Evolutionary conservation across 1,140 invertebrate genomes (phyloP).

Genomic region (Reticulitermes speratus): DNA sequence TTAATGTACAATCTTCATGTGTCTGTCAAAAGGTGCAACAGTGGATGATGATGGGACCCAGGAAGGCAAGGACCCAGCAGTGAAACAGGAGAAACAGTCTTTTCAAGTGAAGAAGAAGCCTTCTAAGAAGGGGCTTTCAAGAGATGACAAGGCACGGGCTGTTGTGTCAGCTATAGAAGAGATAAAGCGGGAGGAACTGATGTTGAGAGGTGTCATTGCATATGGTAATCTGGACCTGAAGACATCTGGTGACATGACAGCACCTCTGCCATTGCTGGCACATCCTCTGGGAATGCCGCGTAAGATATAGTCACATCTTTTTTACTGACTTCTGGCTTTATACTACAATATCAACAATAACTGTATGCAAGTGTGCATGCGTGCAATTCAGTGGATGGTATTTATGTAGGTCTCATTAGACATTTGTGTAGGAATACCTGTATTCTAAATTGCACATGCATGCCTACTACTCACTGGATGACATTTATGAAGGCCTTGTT

Average conservation of each 20-base stretch:
- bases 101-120: slow-evolving; percentile 9
- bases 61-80: not conserved
- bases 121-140: slow-evolving; percentile 17
- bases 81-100: not conserved
- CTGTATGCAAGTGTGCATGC: too few relatives aligned
- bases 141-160: slow-evolving; percentile 33
- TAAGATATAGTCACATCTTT: not conserved
- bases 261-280: slow-evolving; percentile 20
- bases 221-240: not conserved
- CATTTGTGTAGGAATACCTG: too few relatives aligned
- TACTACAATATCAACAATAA: too few relatives aligned
- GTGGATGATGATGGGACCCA: not conserved
- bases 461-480: too few relatives aligned
- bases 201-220: slow-evolving; percentile 25
- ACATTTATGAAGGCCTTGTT: too few relatives aligned
- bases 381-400: too few relatives aligned
- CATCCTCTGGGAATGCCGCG: not conserved
- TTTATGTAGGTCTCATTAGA: too few relatives aligned
- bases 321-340: too few relatives aligned
- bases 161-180: slow-evolving; percentile 32
- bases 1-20: too few relatives aligned
- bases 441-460: too few relatives aligned
- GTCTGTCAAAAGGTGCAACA: not conserved
- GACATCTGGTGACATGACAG: slow-evolving; percentile 23
- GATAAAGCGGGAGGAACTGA: slow-evolving; percentile 32